Base-by-base conservation (phyloP, 2,797 vertebrate species). In the Cyclura pinguis region DNA sequence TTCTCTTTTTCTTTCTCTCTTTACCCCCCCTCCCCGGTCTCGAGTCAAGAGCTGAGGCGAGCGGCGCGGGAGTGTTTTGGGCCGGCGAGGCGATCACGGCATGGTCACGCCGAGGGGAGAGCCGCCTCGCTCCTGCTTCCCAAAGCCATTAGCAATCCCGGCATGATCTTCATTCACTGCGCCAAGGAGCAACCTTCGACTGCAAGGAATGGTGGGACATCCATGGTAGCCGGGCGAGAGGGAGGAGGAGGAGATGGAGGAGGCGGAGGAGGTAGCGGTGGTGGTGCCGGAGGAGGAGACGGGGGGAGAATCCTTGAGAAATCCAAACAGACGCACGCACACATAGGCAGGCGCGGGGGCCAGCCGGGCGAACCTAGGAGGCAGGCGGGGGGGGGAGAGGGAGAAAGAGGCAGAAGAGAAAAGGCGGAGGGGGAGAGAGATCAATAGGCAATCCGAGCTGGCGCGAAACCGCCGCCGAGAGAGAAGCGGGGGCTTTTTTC, bases 111-210 rank as follows among this genome's bases (percentile, higher is more conserved):
- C 96, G 90, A 96, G 95, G 97, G 92, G 94, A 97, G 96, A 96
- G 96, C 97, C 96, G 20, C 67, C 67, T 9, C 67, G 67, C 97
- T 97, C 96, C 97, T 94, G 96, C 94, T 98, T 98, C 97, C 97
- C 98, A 96, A 97, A 97, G 98, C 98, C 98, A 98, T 98, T 97
- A 97, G 98, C 98, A 97, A 97, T 97, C 97, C 96, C 97, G 97
- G 98, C 98, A 97, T 98, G 98, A 98, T 98, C 98, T 97, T 98
- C 97, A 95, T 97, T 99, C 98, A 99, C 98, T 99, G 98, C 98
- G 98, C 98, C 98, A 98, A 98, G 98, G 97, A 98, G 95, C 96
- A 97, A 97, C 97, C 98, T 98, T 98, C 98, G 97, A 97, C 97
- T 97, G 98, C 98, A 97, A 98, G 97, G 98, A 98, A 98, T 98